Evolutionary conservation across 2,888 invertebrate genomes (phyloP).

Genomic region (Plagodis dolabraria): DNA sequence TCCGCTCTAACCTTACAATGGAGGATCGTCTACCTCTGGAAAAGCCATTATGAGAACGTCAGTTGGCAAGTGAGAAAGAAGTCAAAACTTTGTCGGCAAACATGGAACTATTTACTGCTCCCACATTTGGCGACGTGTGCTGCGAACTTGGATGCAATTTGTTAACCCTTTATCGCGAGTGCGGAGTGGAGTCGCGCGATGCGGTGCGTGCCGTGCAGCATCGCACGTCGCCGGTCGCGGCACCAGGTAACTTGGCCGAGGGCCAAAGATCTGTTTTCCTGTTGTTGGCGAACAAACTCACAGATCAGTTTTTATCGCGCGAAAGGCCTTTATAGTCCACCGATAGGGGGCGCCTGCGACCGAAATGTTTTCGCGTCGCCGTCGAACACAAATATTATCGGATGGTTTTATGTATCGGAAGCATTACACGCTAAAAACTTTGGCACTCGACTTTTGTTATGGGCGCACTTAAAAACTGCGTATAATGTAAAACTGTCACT

Average conservation of each 20-base stretch:
- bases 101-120: constrained; percentile 78
- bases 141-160: constrained; percentile 77
- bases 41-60: constrained; percentile 74
- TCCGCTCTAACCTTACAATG: constrained; percentile 55
- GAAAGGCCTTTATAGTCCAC: constrained; percentile 83
- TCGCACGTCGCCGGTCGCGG: constrained; percentile 27
- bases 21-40: constrained; percentile 52
- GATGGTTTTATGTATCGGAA: constrained; percentile 83
- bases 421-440: constrained; percentile 81
- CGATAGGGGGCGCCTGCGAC: constrained; percentile 70
- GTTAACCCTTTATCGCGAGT: constrained; percentile 77
- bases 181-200: constrained; percentile 51
- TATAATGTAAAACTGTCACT: constrained; percentile 51
- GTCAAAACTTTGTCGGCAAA: constrained; percentile 77
- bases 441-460: constrained; percentile 64
- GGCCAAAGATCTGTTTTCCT: constrained; percentile 83
- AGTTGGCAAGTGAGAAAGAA: constrained; percentile 74
- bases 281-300: constrained; percentile 80
- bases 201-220: constrained; percentile 39
- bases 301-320: constrained; percentile 85
- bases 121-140: constrained; percentile 77
- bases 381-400: constrained; percentile 79
- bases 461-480: constrained; percentile 62
- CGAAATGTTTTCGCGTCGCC: constrained; percentile 78
- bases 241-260: constrained; percentile 77